phyloP scores from a whole-genome alignment of 2,888 invertebrate genomes.

The Hedya salicella region DNA sequence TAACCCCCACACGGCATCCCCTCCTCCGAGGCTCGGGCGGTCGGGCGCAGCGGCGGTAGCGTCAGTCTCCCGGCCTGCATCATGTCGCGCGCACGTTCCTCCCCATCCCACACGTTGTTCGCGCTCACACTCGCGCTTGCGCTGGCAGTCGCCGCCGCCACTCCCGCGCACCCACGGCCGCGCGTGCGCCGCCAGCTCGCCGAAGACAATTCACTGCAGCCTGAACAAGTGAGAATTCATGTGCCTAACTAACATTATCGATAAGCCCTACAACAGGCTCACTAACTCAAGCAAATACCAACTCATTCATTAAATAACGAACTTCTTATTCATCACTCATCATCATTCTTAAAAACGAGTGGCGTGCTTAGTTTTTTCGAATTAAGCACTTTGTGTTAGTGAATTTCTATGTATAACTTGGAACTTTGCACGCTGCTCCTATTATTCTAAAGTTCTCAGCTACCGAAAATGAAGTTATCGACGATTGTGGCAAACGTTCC shows the following conservation, averaged over 20 bases:
- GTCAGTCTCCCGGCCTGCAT: slow-evolving; percentile 52
- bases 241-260: neutral
- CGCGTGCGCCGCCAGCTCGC: slow-evolving; percentile 70
- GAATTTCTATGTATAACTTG: neutral
- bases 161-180: slow-evolving; percentile 50
- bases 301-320: slow-evolving; percentile 3
- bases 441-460: neutral
- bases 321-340: neutral
- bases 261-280: slow-evolving; percentile 12
- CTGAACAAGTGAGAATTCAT: slow-evolving; percentile 66
- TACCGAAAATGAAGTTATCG: neutral
- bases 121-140: slow-evolving; percentile 50
- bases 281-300: slow-evolving; percentile 3
- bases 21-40: slow-evolving; percentile 17
- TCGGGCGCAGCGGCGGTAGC: slow-evolving; percentile 14
- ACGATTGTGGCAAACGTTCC: neutral
- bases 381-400: neutral
- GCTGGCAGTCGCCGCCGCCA: slow-evolving; percentile 50
- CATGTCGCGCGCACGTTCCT: slow-evolving; percentile 51
- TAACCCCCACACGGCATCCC: slow-evolving; percentile 30
- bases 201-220: slow-evolving; percentile 74
- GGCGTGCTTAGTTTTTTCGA: slow-evolving; percentile 1
- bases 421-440: slow-evolving; percentile 2
- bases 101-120: slow-evolving; percentile 42
- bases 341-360: slow-evolving; percentile 5